phyloP scores from a whole-genome alignment of 2,797 vertebrate species.

The Crenuchus spilurus region DNA sequence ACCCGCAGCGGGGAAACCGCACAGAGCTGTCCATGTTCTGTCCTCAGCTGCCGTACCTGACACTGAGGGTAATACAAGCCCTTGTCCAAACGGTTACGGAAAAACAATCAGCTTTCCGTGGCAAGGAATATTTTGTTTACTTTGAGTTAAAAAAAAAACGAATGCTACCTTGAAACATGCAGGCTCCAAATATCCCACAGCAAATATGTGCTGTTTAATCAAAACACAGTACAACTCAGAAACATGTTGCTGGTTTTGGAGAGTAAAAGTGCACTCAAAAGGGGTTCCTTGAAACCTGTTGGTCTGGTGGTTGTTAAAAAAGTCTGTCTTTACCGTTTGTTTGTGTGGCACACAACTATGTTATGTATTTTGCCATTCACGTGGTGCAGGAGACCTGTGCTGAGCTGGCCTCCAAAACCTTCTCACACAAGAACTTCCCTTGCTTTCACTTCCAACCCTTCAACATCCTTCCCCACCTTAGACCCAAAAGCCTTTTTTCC shows the following conservation, averaged over 20 bases:
- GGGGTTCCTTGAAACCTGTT: conserved; percentile 73
- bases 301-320: conserved; percentile 60
- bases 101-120: conserved; percentile 65
- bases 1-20: conserved; percentile 35
- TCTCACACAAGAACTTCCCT: conserved; percentile 70
- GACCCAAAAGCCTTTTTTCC: conserved; percentile 67
- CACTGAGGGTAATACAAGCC: conserved; percentile 58
- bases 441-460: conserved; percentile 40
- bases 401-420: conserved; percentile 70
- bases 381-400: conserved; percentile 76
- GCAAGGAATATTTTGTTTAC: conserved; percentile 72
- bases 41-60: conserved; percentile 53
- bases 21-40: conserved; percentile 34
- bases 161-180: conserved; percentile 56
- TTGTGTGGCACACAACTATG: conserved; percentile 73
- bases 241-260: conserved; percentile 64
- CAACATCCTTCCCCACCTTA: conserved; percentile 43
- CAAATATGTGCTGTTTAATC: conserved; percentile 72
- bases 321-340: conserved; percentile 68
- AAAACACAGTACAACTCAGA: conserved; percentile 63
- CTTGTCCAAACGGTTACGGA: conserved; percentile 60
- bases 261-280: conserved; percentile 67
- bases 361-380: conserved; percentile 80
- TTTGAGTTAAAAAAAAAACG: conserved; percentile 60
- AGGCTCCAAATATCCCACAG: conserved; percentile 71